phyloP scores from a whole-genome alignment of 2,113 vertebrate species.

The Oncorhynchus keta region DNA sequence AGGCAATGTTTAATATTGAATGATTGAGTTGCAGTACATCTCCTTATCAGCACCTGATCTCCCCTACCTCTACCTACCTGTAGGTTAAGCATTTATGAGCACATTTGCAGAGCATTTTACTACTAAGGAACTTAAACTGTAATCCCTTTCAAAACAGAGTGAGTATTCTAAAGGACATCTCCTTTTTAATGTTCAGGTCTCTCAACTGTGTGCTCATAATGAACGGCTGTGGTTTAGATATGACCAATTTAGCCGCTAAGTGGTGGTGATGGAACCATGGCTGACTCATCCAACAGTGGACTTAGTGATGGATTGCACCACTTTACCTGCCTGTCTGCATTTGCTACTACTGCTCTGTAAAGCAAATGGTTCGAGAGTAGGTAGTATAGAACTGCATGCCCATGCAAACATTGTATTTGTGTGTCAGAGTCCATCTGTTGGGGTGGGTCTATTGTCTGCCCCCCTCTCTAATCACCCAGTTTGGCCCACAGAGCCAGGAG shows the following conservation, averaged over 20 bases:
- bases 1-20: too few relatives aligned
- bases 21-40: too few relatives aligned
- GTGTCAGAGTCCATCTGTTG: conserved; percentile 43
- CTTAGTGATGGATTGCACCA: too few relatives aligned
- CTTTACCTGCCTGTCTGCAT: not conserved
- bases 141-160: too few relatives aligned
- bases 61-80: too few relatives aligned
- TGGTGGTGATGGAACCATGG: not conserved
- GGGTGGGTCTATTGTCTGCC: conserved; percentile 33
- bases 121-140: too few relatives aligned
- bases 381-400: too few relatives aligned
- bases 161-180: too few relatives aligned
- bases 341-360: not conserved
- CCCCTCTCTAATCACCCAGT: conserved; percentile 40
- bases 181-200: too few relatives aligned
- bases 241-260: not conserved
- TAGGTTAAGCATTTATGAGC: too few relatives aligned
- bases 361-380: not conserved
- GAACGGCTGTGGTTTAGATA: not conserved
- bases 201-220: not conserved
- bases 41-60: too few relatives aligned
- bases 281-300: conserved; percentile 5
- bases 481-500: conserved; percentile 1
- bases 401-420: not conserved
- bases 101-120: too few relatives aligned